phyloP scores from a whole-genome alignment of 2,888 invertebrate genomes.

The Diadegma fenestrale region DNA sequence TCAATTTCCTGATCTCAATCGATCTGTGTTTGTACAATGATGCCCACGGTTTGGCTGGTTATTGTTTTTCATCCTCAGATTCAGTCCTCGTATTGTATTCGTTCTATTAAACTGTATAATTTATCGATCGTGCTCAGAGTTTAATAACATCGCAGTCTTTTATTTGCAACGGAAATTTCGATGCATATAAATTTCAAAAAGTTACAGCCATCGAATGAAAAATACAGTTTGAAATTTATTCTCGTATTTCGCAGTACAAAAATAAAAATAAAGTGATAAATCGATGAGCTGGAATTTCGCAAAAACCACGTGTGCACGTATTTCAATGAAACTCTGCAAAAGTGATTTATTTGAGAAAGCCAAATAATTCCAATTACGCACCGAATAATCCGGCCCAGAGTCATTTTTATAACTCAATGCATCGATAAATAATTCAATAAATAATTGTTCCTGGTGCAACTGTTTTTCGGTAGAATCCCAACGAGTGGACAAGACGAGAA shows the following conservation, averaged over 20 bases:
- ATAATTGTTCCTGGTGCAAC: background rate
- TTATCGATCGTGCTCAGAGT: background rate
- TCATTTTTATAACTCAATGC: background rate
- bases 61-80: background rate
- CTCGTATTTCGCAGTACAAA: background rate
- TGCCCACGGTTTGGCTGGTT: background rate
- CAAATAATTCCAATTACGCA: background rate
- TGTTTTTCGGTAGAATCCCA: background rate
- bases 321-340: background rate
- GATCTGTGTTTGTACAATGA: background rate
- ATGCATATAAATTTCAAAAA: background rate
- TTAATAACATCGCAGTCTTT: background rate
- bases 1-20: background rate
- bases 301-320: background rate
- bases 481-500: background rate
- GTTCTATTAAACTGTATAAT: background rate
- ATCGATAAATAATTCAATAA: background rate
- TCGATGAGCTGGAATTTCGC: background rate
- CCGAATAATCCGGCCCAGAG: background rate
- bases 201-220: background rate
- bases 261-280: background rate
- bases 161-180: conserved; percentile 4
- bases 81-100: background rate
- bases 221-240: background rate
- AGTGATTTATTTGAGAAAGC: background rate